Conservation (phyloP, 2,797 vertebrate species). For the Melanotaenia pygmaea region DNA sequence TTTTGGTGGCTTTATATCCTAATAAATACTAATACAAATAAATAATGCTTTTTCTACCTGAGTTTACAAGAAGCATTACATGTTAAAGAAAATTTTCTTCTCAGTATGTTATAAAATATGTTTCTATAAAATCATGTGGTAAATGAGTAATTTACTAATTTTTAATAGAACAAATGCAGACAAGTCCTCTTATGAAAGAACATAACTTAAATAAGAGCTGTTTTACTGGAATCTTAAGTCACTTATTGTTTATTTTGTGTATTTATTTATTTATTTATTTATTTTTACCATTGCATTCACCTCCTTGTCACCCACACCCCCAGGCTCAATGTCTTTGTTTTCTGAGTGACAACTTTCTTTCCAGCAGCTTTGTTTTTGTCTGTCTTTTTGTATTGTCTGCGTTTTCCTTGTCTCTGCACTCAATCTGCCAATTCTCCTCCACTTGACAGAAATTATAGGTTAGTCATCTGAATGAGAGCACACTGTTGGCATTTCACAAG, state of each 20-base stretch:
- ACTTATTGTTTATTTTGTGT: background rate
- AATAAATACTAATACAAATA: too few relatives aligned
- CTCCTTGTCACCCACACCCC: conserved; percentile 14
- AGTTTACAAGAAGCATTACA: too few relatives aligned
- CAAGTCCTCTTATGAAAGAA: too few relatives aligned
- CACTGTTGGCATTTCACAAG: conserved; percentile 45
- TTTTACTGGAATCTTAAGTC: background rate
- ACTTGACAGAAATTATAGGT: conserved; percentile 53
- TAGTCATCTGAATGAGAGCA: conserved; percentile 37
- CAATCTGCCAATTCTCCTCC: conserved; percentile 41
- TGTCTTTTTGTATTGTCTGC: conserved; percentile 21
- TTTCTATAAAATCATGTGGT: background rate
- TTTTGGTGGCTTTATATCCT: too few relatives aligned
- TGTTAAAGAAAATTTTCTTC: background rate
- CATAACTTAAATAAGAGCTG: background rate
- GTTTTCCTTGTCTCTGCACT: conserved; percentile 21
- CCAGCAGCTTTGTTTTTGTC: conserved; percentile 8
- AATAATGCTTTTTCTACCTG: too few relatives aligned
- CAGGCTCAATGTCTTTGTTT: conserved; percentile 34
- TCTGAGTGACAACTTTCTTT: conserved; percentile 30
- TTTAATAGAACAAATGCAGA: too few relatives aligned
- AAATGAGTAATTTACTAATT: background rate
- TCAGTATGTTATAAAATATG: too few relatives aligned
- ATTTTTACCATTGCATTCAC: background rate
- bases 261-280: background rate